These are phyloP conservation scores for Xiphophorus couchianus DNA, from an alignment of 2,113 vertebrate species.

Conservation along the genomic window DNA sequence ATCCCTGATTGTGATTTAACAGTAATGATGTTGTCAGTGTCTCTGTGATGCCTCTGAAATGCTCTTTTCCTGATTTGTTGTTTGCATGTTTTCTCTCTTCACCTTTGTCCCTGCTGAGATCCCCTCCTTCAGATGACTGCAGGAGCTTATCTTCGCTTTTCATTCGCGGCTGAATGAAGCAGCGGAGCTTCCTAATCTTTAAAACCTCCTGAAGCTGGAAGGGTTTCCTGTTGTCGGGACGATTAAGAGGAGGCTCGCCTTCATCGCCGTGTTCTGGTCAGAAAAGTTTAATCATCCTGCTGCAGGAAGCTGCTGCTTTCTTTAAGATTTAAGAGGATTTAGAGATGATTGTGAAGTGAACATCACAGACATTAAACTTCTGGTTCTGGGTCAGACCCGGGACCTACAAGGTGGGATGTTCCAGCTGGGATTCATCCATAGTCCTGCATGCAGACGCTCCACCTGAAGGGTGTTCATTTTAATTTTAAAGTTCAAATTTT, in stretches of 20 bases:
- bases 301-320: constrained; percentile 27
- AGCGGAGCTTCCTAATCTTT: constrained; percentile 59
- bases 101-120: constrained; percentile 51
- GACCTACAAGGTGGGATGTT: constrained; percentile 2
- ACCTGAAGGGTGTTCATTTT: too few relatives aligned
- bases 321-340: constrained; percentile 60
- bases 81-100: not conserved
- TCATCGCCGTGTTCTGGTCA: constrained; percentile 15
- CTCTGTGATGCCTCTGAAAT: not conserved
- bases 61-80: not conserved
- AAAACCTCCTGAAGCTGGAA: constrained; percentile 53
- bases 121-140: constrained; percentile 34
- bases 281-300: constrained; percentile 43
- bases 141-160: constrained; percentile 61
- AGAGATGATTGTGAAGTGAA: constrained; percentile 54
- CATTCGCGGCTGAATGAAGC: constrained; percentile 53
- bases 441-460: too few relatives aligned
- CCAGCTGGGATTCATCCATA: not conserved
- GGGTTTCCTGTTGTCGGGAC: constrained; percentile 1
- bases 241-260: constrained; percentile 15
- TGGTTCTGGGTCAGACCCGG: constrained; percentile 17
- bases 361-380: constrained; percentile 16
- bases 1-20: not conserved
- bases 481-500: not conserved
- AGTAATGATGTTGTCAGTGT: not conserved